Evolutionary conservation across 2,888 invertebrate genomes (phyloP).

Genomic region (Elysia crispata): DNA sequence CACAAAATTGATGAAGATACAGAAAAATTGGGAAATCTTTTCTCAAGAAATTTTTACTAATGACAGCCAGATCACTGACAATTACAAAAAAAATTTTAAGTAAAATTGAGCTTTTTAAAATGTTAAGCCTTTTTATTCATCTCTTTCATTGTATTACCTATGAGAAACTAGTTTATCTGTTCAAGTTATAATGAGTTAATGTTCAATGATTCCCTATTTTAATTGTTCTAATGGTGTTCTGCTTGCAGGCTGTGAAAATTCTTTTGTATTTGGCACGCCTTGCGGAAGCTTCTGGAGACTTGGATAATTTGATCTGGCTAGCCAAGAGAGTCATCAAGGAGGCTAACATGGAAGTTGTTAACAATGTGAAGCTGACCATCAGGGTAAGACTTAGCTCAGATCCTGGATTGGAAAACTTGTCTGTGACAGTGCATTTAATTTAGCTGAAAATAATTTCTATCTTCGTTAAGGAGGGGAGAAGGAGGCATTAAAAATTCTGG

Average conservation of each 20-base stretch:
- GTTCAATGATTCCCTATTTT: not conserved
- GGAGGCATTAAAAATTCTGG: too few species aligned
- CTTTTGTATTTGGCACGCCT: constrained; percentile 82
- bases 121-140: too few species aligned
- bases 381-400: constrained; percentile 81
- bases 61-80: too few species aligned
- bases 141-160: too few species aligned
- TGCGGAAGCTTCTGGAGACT: constrained; percentile 48
- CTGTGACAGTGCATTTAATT: too few species aligned
- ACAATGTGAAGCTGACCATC: constrained; percentile 83
- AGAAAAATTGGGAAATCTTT: too few species aligned
- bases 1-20: too few species aligned
- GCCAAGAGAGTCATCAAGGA: constrained; percentile 86
- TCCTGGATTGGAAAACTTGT: not conserved
- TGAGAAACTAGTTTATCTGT: not conserved
- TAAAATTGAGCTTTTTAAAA: too few species aligned
- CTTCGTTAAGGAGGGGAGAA: too few species aligned
- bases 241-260: constrained; percentile 82
- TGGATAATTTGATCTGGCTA: constrained; percentile 67
- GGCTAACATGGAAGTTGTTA: constrained; percentile 88
- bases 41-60: too few species aligned
- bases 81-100: too few species aligned
- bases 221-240: not conserved
- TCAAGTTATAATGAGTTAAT: constrained; percentile 11
- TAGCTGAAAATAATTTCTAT: too few species aligned